These are phyloP conservation scores for Thalassophryne amazonica DNA, from an alignment of 2,797 vertebrate genomes.

Conservation along the genomic window DNA sequence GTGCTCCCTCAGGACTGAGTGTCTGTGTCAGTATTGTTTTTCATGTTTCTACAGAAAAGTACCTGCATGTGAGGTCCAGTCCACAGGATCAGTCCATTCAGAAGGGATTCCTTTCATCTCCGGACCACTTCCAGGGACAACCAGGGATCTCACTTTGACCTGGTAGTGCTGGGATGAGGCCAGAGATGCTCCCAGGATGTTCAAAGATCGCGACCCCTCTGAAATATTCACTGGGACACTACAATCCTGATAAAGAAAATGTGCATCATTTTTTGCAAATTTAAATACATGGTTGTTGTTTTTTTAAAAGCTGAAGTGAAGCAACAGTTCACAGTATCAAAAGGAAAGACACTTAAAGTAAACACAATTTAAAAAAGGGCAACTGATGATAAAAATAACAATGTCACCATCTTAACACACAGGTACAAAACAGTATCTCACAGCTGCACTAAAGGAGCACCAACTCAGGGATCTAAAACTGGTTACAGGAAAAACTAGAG, in stretches of 20 bases:
- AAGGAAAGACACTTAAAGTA: too few relatives aligned
- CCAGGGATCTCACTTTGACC: constrained; percentile 59
- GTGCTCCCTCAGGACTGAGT: neutral
- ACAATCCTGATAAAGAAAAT: constrained; percentile 15
- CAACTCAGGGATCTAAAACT: too few relatives aligned
- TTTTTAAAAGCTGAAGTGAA: too few relatives aligned
- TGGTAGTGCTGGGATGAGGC: constrained; percentile 36
- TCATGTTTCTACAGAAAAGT: neutral
- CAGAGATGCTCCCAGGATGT: constrained; percentile 24
- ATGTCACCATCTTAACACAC: too few relatives aligned
- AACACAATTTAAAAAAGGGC: too few relatives aligned
- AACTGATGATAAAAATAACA: too few relatives aligned
- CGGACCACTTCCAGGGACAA: accelerated
- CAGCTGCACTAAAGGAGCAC: too few relatives aligned
- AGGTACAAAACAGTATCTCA: too few relatives aligned
- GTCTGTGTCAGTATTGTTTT: neutral
- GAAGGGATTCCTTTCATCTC: constrained; percentile 38
- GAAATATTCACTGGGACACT: neutral
- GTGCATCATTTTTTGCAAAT: neutral
- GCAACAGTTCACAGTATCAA: too few relatives aligned
- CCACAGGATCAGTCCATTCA: constrained; percentile 58
- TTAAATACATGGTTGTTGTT: too few relatives aligned
- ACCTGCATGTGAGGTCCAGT: constrained; percentile 66
- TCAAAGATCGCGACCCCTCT: neutral
- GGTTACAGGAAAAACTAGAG: too few relatives aligned